Base-by-base conservation (phyloP, 2,113 vertebrate genomes). In the Microcebus murinus region DNA sequence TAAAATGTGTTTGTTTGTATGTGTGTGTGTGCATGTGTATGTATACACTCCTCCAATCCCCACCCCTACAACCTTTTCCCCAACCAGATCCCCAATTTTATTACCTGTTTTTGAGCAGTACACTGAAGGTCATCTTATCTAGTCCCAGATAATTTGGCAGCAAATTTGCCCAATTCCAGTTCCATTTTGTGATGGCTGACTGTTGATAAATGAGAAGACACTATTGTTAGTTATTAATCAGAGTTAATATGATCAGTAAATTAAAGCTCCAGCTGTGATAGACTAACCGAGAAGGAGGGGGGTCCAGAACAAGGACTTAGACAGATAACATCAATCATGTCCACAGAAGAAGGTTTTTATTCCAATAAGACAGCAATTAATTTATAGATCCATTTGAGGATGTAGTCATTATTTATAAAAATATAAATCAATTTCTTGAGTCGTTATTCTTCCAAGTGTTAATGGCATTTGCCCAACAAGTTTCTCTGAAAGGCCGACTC, bases 151-250 rank as follows among this genome's bases (percentile, higher is more conserved):
- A 99, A 98, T 98, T 97, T 98, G 99, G 98, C 98, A 99, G 98
- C 98, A 99, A 98, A 96, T 97, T 98, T 97, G 99, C 98, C 99
- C 99, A 99, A 98, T 99, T 98, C 99, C 99, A 99, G 96, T 98
- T 98, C 99, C 99, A 99, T 96, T 99, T 99, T 96, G 98, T 98
- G 98, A 99, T 96, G 85, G 98, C 87, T 98, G 98, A 98, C 99
- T 99, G 99, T 99, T 99, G 99, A 99, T 98, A 98, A 98, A 99
- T 98, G 98, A 98, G 98, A 98, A 99, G 91, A 98, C 96, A 96
- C 97, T 98, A 98, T 98, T 99, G 99, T 99, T 99, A 99, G 99
- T 99, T 99, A 99, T 99, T 99, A 99, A 99, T 99, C 99, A 99
- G 98, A 98, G 98, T 99, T 99, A 99, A 99, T 99, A 99, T 98